Percentiles rank a stretch among this genome's conserved stretches.
Conservation (phyloP, 2,888 invertebrate species). For the Pemphredon lugubris region DNA sequence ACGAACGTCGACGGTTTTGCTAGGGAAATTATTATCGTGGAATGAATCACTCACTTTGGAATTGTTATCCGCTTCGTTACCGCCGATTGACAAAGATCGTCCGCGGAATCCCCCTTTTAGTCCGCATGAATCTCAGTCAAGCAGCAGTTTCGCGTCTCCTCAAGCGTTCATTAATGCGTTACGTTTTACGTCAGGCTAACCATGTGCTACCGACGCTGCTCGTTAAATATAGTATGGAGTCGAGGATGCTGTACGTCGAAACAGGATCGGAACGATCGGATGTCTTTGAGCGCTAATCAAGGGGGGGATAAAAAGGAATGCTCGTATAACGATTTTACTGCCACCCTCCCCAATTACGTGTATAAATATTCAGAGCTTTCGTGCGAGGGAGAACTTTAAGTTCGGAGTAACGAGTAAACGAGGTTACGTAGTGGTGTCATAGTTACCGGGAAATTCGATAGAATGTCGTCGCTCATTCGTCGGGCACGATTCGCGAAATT, state of each 20-base stretch:
- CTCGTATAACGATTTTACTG: background rate
- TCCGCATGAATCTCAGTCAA: slow-evolving; percentile 41
- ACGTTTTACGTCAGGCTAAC: slow-evolving; percentile 27
- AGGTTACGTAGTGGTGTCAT: too few relatives aligned
- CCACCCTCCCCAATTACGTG: too few relatives aligned
- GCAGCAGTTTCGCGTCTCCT: slow-evolving; percentile 32
- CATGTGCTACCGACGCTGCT: slow-evolving; percentile 45
- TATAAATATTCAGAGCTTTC: background rate
- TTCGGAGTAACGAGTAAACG: too few relatives aligned
- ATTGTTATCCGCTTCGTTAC: slow-evolving; percentile 14
- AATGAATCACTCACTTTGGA: slow-evolving; percentile 9
- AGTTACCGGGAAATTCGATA: slow-evolving; percentile 8
- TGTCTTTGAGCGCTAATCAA: slow-evolving; percentile 11
- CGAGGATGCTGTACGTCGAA: slow-evolving; percentile 18
- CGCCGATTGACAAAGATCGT: slow-evolving; percentile 44
- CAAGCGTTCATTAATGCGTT: slow-evolving; percentile 20
- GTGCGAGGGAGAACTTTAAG: background rate
- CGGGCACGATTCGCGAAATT: slow-evolving; percentile 6
- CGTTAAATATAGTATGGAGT: slow-evolving; percentile 33
- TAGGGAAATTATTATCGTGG: background rate
- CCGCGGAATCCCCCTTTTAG: slow-evolving; percentile 39
- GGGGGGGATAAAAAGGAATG: background rate
- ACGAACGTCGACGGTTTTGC: background rate
- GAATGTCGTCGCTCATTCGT: background rate
- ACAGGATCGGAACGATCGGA: slow-evolving; percentile 7